Evolutionary conservation across 2,888 invertebrate genomes (phyloP).

Genomic region (Thereva nobilitata): DNA sequence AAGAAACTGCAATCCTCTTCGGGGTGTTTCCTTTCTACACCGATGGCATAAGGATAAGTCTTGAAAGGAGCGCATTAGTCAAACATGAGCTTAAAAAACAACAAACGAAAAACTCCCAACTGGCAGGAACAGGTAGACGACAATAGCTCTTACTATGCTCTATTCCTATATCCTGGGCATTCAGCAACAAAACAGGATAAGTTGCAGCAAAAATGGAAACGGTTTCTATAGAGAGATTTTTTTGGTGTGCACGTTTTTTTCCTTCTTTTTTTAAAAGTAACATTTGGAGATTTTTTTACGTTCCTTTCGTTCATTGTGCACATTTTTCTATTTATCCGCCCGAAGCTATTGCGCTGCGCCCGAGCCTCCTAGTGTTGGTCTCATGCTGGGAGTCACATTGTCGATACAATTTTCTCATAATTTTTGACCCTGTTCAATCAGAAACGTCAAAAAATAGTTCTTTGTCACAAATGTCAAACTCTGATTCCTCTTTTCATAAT

Average conservation of each 20-base stretch:
- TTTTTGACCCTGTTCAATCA: slow-evolving; percentile 40
- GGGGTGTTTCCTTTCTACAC: slow-evolving; percentile 33
- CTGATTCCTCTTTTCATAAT: slow-evolving; percentile 16
- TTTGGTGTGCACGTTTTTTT: not conserved
- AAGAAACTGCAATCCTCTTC: slow-evolving; percentile 9
- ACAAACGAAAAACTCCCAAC: slow-evolving; percentile 17
- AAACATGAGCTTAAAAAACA: slow-evolving; percentile 8
- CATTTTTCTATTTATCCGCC: slow-evolving; percentile 19
- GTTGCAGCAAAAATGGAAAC: not conserved
- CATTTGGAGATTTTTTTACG: slow-evolving; percentile 17
- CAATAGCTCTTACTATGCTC: slow-evolving; percentile 1
- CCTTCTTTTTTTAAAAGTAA: slow-evolving; percentile 10
- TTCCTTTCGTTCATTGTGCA: slow-evolving; percentile 6
- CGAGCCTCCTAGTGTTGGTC: slow-evolving; percentile 34
- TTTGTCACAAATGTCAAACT: slow-evolving; percentile 25
- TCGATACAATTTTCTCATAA: slow-evolving; percentile 41
- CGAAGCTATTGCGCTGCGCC: slow-evolving; percentile 9
- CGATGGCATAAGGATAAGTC: slow-evolving; percentile 33
- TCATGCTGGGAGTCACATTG: slow-evolving; percentile 42
- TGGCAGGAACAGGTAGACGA: slow-evolving; percentile 17
- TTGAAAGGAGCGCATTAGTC: slow-evolving; percentile 28
- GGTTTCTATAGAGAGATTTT: slow-evolving; percentile 18
- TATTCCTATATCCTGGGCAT: not conserved
- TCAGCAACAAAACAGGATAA: slow-evolving; percentile 23
- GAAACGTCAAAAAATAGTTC: slow-evolving; percentile 26